Base-by-base conservation (phyloP, 2,797 vertebrate species). In the Hydrolagus colliei region DNA sequence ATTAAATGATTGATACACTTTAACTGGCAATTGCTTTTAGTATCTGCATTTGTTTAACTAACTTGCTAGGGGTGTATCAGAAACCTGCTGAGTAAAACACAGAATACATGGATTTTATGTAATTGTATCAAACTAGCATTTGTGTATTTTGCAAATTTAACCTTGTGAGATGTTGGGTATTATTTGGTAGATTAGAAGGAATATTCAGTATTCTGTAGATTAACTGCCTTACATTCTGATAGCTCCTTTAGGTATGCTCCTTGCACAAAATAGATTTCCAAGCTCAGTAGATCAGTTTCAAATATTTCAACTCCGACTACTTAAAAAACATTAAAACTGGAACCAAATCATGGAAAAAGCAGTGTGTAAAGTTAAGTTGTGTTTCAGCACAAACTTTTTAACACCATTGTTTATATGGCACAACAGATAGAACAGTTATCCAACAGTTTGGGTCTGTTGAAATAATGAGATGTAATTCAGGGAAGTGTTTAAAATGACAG, bases 161-260 rank as follows among this genome's bases (percentile, higher is more conserved):
- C 94, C 96, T 96, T 98, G 96, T 97, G 98, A 97, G 98, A 97
- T 97, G 96, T 94, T 96, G 35, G 87, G 88, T 94, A 94, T 93
- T 95, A 95, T 95, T 95, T 95, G 94, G 95, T 93, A 89, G 93
- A 93, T 93, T 93, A 93, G 86, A 27, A 93, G 92, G 91, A 93
- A 94, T 94, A 92, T 94, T 92, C 93, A 95, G 94, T 95, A 95
- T 97, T 97, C 95, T 96, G 97, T 97, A 96, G 96, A 94, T 96
- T 95, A 95, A 97, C 96, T 96, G 96, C 96, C 96, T 96, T 94
- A 94, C 95, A 94, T 95, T 96, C 96, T 97, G 97, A 90, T 96
- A 95, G 94, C 94, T 95, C 94, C 93, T 68, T 86, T 90, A 90
- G 88, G 14, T 71, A 71, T 18, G 27, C 27, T 80, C 35, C 91